phyloP scores from a whole-genome alignment of 2,888 invertebrate genomes.

The Abrostola triplasia region DNA sequence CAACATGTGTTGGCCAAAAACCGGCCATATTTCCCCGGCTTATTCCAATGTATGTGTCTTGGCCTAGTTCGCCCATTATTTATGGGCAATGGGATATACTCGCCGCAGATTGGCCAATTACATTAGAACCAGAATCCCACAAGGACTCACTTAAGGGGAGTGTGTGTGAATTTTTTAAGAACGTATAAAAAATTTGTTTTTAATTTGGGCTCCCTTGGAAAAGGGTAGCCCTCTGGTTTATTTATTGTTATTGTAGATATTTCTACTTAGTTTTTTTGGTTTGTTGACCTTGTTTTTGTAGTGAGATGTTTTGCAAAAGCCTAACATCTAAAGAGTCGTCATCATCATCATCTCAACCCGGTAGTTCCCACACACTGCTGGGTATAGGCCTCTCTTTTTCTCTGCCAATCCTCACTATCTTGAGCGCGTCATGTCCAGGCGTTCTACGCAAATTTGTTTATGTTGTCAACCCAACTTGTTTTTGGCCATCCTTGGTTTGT shows the following conservation, averaged over 20 bases:
- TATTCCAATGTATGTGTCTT: constrained; percentile 57
- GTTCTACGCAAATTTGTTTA: too few relatives aligned
- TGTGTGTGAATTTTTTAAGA: constrained; percentile 57
- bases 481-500: too few relatives aligned
- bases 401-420: too few relatives aligned
- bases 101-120: constrained; percentile 62
- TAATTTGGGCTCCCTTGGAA: constrained; percentile 42
- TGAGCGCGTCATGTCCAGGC: too few relatives aligned
- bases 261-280: neutral
- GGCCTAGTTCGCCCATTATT: constrained; percentile 59
- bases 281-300: too few relatives aligned
- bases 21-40: constrained; percentile 53
- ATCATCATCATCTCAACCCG: too few relatives aligned
- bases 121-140: constrained; percentile 55
- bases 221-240: constrained; percentile 12
- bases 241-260: neutral
- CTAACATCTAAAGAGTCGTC: too few relatives aligned
- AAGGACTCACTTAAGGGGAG: constrained; percentile 53
- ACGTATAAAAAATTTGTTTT: constrained; percentile 49
- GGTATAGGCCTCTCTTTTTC: too few relatives aligned
- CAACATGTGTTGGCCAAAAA: constrained; percentile 33
- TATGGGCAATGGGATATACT: constrained; percentile 47
- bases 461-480: too few relatives aligned
- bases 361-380: too few relatives aligned
- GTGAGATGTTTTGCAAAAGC: too few relatives aligned